Evolutionary conservation across 2,797 vertebrate species (phyloP).

Genomic region (Champsocephalus gunnari): DNA sequence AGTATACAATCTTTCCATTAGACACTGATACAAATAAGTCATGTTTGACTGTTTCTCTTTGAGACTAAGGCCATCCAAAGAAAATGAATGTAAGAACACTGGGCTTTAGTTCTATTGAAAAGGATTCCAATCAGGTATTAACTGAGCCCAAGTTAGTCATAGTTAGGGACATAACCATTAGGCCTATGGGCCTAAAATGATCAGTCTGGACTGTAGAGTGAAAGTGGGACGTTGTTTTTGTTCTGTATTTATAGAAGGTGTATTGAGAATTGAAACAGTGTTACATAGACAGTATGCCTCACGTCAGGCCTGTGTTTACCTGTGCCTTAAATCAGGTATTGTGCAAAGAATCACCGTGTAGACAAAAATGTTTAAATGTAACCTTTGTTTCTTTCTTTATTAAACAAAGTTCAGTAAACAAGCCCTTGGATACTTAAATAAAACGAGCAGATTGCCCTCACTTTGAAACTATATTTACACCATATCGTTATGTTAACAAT

Average conservation of each 20-base stretch:
- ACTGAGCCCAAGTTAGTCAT: neutral
- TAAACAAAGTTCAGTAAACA: neutral
- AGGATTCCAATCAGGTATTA: neutral
- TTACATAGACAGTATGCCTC: slow-evolving; percentile 13
- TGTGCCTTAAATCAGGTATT: slow-evolving; percentile 2
- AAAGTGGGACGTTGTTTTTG: neutral
- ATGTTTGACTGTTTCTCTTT: neutral
- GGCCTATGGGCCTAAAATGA: neutral
- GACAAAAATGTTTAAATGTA: neutral
- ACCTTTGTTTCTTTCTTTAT: neutral
- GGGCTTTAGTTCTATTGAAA: neutral
- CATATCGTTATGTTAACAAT: neutral
- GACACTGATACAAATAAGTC: slow-evolving; percentile 14
- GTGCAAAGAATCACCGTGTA: neutral
- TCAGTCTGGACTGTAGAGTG: neutral
- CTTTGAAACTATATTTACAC: neutral
- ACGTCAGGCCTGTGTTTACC: slow-evolving; percentile 26
- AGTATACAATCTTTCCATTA: slow-evolving; percentile 6
- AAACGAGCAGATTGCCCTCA: neutral
- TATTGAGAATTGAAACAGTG: neutral
- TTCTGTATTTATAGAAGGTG: neutral
- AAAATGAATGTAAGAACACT: neutral
- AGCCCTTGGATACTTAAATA: neutral
- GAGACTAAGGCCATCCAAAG: neutral
- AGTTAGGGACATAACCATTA: neutral